phyloP scores from a whole-genome alignment of 1,140 invertebrate species.

The Drosophila hydei region DNA sequence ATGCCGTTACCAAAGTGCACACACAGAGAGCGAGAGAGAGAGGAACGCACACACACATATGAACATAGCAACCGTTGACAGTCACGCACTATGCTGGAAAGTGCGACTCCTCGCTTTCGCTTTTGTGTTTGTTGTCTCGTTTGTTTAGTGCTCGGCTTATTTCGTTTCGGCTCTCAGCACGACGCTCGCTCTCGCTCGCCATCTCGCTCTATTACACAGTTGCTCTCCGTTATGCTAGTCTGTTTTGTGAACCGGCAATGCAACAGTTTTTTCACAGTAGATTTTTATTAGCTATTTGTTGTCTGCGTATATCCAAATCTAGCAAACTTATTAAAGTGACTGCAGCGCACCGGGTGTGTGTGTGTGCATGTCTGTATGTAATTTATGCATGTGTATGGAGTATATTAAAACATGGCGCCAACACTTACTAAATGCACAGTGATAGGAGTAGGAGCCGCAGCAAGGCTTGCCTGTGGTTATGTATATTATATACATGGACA shows the following conservation, averaged over 20 bases:
- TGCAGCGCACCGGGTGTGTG: not conserved
- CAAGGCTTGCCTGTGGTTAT: slow-evolving; percentile 23
- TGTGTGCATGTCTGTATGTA: not conserved
- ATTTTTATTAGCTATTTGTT: slow-evolving; percentile 62
- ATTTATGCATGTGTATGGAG: not conserved
- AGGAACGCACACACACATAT: slow-evolving; percentile 13
- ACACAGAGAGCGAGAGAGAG: slow-evolving; percentile 13
- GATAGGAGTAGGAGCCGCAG: not conserved
- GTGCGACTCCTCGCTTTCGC: slow-evolving; percentile 68
- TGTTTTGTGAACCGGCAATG: slow-evolving; percentile 54
- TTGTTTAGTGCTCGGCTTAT: slow-evolving; percentile 37
- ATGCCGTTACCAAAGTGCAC: slow-evolving; percentile 35
- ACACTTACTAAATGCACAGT: slow-evolving; percentile 28
- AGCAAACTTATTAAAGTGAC: slow-evolving; percentile 67
- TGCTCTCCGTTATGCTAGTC: not conserved
- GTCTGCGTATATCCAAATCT: slow-evolving; percentile 47
- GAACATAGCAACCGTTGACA: slow-evolving; percentile 12
- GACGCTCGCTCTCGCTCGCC: slow-evolving; percentile 3
- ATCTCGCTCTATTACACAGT: not conserved
- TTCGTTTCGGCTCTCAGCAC: slow-evolving; percentile 26
- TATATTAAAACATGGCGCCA: slow-evolving; percentile 13
- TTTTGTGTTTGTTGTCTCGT: slow-evolving; percentile 72
- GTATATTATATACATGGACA: not conserved
- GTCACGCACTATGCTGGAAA: slow-evolving; percentile 42
- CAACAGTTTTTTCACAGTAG: slow-evolving; percentile 74